Conservation (phyloP, 2,888 invertebrate species). For the Augochlorella aurata region DNA sequence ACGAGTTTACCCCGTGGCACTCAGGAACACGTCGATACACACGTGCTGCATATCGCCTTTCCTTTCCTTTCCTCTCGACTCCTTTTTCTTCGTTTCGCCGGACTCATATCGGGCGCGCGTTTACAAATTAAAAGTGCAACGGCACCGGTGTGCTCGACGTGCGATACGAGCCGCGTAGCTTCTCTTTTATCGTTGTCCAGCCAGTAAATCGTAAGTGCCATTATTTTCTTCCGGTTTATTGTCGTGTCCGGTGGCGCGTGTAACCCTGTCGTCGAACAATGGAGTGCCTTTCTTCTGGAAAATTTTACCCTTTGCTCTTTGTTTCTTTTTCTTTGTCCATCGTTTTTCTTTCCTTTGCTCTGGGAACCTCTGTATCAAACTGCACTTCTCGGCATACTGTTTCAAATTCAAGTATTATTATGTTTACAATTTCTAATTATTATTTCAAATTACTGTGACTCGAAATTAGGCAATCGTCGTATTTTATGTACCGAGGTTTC, state of each 20-base stretch:
- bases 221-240: conserved; percentile 18
- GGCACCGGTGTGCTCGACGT: conserved; percentile 40
- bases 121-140: conserved; percentile 36
- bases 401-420: no score
- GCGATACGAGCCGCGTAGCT: conserved; percentile 25
- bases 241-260: background rate
- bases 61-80: background rate
- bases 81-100: background rate
- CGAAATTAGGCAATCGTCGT: no score
- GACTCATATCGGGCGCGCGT: conserved; percentile 34
- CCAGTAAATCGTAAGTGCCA: background rate
- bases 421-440: no score
- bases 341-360: background rate
- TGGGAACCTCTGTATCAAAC: background rate
- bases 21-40: conserved; percentile 22
- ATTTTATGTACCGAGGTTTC: no score
- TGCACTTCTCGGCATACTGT: no score
- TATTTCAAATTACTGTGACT: no score
- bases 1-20: conserved; percentile 16
- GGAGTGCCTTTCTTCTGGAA: background rate
- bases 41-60: conserved; percentile 50
- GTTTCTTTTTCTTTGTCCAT: background rate
- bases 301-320: background rate
- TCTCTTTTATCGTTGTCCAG: conserved; percentile 8
- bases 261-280: conserved; percentile 9